These are phyloP conservation scores for Bradypus variegatus DNA, from an alignment of 2,797 vertebrate genomes.

Conservation along the genomic window DNA sequence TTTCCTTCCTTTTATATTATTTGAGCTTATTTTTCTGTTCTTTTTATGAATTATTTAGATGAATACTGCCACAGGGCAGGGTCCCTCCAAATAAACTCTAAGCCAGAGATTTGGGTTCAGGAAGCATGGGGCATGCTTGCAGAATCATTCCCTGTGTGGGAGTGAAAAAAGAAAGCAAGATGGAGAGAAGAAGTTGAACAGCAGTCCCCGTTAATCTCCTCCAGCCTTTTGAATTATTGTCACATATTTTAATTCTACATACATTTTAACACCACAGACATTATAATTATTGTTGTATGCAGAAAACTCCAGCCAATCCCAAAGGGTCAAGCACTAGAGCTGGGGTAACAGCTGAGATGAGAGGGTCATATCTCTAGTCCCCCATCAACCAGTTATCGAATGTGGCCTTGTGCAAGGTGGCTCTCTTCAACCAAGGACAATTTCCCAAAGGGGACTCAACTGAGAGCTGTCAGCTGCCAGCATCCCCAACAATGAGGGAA, in stretches of 20 bases:
- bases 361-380: too few species aligned
- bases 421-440: not conserved
- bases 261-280: not conserved
- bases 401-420: not conserved
- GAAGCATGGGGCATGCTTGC: accelerated
- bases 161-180: not conserved
- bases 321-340: not conserved
- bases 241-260: not conserved
- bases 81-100: not conserved
- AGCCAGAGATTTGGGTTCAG: not conserved
- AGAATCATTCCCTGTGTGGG: not conserved
- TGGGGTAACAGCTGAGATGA: too few species aligned
- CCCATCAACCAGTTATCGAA: not conserved
- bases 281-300: not conserved
- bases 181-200: accelerated
- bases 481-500: not conserved
- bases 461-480: too few species aligned
- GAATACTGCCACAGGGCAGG: too few species aligned
- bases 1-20: not conserved
- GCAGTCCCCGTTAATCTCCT: not conserved
- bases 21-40: not conserved
- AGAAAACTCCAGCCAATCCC: too few species aligned
- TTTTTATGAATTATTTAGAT: not conserved
- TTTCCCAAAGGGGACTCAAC: not conserved
- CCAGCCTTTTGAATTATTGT: not conserved